Evolutionary conservation across 2,888 invertebrate genomes (phyloP), one percentile per base, ranked within the genome.

Genomic region (Xestoiulus laeticollis): DNA sequence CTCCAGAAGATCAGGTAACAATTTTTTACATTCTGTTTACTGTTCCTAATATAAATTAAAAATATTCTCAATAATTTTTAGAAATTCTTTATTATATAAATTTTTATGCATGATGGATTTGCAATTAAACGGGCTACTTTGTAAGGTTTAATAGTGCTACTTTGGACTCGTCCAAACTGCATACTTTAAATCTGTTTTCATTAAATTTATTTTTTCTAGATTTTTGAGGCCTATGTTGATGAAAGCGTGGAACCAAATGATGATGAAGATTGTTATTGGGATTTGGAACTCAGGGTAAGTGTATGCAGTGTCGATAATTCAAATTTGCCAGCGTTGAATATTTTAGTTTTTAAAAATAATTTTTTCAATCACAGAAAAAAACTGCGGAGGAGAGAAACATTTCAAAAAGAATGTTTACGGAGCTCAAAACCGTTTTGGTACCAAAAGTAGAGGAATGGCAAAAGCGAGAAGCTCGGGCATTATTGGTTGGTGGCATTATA

Each of bases 181-280:
- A n/a, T n/a, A n/a, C n/a, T n/a, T 38, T 38, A 38, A 38, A 38
- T 38, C 38, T 38, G 38, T 38, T 38, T 38, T 38, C 8, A 5
- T 38, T 38, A 8, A 44, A 32, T 43, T 22, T 86, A 53, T 26
- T 0, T 86, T 48, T 4, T 86, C 8, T 43, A 86, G 87, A 82
- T 87, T 26, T 87, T 87, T 87, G 87, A 82, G 33, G 87, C 78
- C 78, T 87, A 87, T 38, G 82, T 87, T 38, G 82, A 82, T 43
- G 43, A 87, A 19, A 78, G 6, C n/a, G n/a, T 19, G 8, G 82
- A 32, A 19, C 38, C 44, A 33, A 82, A 38, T 30, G 82, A 82
- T 33, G 78, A 82, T 32, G 84, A n/a, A n/a, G 59, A 59, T 22
- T 59, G n/a, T n/a, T 59, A 59, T 59, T 59, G 59, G 59, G 84